Conservation (phyloP, 53 echinoderm and acorn worm species). For the Patiria pectinifera region DNA sequence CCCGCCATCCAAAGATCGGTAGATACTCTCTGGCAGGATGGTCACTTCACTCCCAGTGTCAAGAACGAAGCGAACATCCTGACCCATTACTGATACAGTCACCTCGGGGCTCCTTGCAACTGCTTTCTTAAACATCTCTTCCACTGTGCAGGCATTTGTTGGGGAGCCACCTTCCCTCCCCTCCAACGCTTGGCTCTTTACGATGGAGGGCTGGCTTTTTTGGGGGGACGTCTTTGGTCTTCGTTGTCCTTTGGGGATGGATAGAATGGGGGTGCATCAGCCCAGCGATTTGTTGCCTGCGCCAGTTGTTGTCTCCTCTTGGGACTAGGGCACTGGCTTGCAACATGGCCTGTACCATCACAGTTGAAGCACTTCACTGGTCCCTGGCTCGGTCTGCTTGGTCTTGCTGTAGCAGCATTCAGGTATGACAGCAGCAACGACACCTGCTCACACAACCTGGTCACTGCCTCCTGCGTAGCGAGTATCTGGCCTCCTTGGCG, state of each 20-base stretch:
- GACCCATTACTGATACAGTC: background rate
- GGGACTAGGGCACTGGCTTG: background rate
- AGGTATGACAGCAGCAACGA: background rate
- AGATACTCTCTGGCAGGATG: background rate
- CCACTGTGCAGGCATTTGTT: background rate
- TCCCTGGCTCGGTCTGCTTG: background rate
- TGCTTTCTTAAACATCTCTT: background rate
- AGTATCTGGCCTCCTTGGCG: background rate
- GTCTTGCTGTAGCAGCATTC: background rate
- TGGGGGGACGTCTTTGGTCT: background rate
- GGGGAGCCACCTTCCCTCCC: slow-evolving; percentile 5
- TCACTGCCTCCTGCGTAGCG: background rate
- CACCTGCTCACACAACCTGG: background rate
- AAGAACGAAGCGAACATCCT: background rate
- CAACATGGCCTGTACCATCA: background rate
- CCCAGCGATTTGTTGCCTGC: background rate
- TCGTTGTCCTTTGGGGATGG: background rate
- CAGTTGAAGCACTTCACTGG: background rate
- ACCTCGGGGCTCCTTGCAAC: slow-evolving; percentile 40
- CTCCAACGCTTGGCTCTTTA: slow-evolving; percentile 44
- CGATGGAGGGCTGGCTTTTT: slow-evolving; percentile 31
- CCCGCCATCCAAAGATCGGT: too few species aligned
- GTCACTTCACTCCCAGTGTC: slow-evolving; percentile 43
- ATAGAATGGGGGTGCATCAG: background rate
- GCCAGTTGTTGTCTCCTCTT: background rate